Conservation (phyloP, 2,113 vertebrate genomes). For the Apaloderma vittatum region DNA sequence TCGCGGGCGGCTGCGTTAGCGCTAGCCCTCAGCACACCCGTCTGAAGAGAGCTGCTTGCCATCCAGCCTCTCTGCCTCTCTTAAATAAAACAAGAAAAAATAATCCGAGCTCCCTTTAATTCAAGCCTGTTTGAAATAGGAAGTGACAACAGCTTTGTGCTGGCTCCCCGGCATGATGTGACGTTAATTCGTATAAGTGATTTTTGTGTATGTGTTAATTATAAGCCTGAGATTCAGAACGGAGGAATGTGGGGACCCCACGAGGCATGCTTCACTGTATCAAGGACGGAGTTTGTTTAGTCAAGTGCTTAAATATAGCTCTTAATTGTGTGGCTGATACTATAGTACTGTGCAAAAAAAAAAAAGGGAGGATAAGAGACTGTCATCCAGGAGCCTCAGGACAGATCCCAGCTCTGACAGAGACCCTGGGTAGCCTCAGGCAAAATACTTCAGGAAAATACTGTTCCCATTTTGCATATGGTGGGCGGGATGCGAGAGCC, state of each 20-base stretch:
- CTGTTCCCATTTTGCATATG: accelerated
- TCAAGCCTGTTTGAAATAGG: not conserved
- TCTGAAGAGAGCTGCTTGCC: not conserved
- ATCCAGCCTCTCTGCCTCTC: not conserved
- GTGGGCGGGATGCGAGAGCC: not conserved
- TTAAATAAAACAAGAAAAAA: not conserved
- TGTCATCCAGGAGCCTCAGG: not conserved
- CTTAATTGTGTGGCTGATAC: not conserved
- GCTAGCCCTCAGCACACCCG: not conserved
- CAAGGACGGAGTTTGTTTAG: not conserved
- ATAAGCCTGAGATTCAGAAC: not conserved
- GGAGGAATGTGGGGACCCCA: not conserved
- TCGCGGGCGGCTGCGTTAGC: accelerated
- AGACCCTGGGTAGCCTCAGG: not conserved
- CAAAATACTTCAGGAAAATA: no score
- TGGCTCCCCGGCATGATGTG: not conserved
- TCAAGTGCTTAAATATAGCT: not conserved
- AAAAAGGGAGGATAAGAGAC: not conserved
- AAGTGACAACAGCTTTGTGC: not conserved
- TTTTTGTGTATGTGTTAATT: not conserved
- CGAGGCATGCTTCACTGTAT: not conserved
- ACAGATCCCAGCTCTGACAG: not conserved
- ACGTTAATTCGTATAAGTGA: not conserved
- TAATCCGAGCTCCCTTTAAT: not conserved
- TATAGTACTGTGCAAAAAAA: not conserved